Evolutionary conservation across 2,113 vertebrate genomes (phyloP).

Genomic region (Camelus dromedarius): DNA sequence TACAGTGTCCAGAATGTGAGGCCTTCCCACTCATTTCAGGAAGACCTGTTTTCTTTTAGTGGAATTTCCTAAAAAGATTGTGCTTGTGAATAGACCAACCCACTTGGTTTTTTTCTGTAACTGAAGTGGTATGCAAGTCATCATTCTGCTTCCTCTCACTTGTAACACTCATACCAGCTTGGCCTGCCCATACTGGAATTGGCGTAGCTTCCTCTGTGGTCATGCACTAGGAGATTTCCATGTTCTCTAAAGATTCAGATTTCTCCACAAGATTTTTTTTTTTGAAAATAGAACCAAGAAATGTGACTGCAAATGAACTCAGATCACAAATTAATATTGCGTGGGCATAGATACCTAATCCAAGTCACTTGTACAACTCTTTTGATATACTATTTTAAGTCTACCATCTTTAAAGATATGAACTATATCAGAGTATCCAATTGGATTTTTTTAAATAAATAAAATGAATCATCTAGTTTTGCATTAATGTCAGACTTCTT

Average conservation of each 20-base stretch:
- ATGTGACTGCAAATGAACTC: constrained; percentile 36
- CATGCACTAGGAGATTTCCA: constrained; percentile 23
- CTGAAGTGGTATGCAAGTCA: constrained; percentile 75
- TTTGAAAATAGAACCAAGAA: constrained; percentile 57
- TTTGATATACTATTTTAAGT: constrained; percentile 27
- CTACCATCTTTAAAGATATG: background rate
- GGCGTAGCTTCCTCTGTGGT: constrained; percentile 69
- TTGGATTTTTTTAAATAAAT: constrained; percentile 66
- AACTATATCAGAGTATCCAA: background rate
- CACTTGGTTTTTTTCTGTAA: constrained; percentile 69
- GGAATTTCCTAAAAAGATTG: constrained; percentile 77
- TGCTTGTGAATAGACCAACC: constrained; percentile 63
- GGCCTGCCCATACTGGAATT: constrained; percentile 16
- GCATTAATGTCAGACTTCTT: constrained; percentile 36
- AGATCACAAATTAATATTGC: background rate
- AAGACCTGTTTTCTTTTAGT: constrained; percentile 79
- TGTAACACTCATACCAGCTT: background rate
- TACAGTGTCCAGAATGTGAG: constrained; percentile 45
- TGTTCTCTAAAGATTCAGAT: constrained; percentile 59
- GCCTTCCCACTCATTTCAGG: constrained; percentile 55
- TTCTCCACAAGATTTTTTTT: constrained; percentile 55
- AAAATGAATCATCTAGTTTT: constrained; percentile 72
- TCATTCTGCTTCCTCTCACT: constrained; percentile 69
- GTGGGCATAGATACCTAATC: background rate
- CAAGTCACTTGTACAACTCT: background rate